Conservation (phyloP, 1,140 invertebrate genomes). For the Papilio xuthus region DNA sequence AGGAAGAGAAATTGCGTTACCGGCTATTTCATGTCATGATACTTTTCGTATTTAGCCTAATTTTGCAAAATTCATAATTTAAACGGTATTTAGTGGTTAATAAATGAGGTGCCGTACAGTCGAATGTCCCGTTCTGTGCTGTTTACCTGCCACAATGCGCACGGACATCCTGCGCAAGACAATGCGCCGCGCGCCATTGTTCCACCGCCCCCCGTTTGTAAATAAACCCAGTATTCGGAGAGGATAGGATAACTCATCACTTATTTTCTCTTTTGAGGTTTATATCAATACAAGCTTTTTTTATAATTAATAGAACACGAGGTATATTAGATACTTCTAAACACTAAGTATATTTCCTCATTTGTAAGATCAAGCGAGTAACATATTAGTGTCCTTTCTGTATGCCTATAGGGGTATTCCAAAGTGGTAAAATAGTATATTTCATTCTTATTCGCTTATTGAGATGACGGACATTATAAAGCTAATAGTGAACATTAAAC, state of each 20-base stretch:
- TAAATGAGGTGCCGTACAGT: conserved; percentile 45
- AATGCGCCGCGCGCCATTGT: conserved; percentile 74
- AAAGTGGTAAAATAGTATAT: neutral
- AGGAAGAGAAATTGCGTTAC: neutral
- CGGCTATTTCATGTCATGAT: neutral
- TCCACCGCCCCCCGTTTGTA: conserved; percentile 65
- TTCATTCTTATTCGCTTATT: no score
- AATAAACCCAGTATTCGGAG: conserved; percentile 64
- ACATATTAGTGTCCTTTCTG: no score
- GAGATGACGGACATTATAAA: neutral
- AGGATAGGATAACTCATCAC: conserved; percentile 55
- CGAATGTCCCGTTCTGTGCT: conserved; percentile 75
- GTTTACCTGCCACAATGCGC: conserved; percentile 72
- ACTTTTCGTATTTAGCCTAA: neutral
- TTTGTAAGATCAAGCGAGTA: no score
- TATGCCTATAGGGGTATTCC: neutral
- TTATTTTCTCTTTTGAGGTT: conserved; percentile 31
- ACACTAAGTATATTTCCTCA: no score
- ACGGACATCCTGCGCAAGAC: conserved; percentile 77
- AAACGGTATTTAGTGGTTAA: conserved; percentile 29
- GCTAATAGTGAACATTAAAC: neutral
- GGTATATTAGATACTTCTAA: no score
- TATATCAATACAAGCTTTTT: neutral
- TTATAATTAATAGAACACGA: neutral
- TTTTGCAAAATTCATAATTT: neutral